These are phyloP conservation scores for Atta colombica DNA, from an alignment of 1,140 invertebrate genomes.

Conservation along the genomic window DNA sequence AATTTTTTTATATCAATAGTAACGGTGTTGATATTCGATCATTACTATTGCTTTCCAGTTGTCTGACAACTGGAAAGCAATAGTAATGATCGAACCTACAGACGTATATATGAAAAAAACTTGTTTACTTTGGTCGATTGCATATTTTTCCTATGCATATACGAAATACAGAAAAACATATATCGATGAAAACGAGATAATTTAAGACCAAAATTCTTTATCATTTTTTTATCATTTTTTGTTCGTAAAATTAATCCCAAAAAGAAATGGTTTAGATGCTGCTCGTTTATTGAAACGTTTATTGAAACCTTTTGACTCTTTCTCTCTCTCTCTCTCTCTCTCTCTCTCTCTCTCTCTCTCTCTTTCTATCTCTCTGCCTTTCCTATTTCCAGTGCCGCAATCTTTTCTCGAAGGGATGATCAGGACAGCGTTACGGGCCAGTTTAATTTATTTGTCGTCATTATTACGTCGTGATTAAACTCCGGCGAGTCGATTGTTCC, in stretches of 20 bases:
- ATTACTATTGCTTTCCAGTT: neutral
- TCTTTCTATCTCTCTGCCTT: neutral
- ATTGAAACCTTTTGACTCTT: constrained; percentile 68
- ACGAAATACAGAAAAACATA: neutral
- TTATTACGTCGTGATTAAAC: constrained; percentile 80
- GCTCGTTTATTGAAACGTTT: constrained; percentile 70
- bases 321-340: neutral
- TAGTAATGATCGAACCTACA: no score
- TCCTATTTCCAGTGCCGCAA: constrained; percentile 68
- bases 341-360: neutral
- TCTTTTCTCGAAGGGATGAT: constrained; percentile 71
- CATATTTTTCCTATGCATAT: neutral
- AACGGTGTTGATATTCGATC: neutral
- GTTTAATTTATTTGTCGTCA: constrained; percentile 79
- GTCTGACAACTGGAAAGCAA: no score
- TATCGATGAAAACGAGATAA: constrained; percentile 19
- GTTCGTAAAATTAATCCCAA: constrained; percentile 40
- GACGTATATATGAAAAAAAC: neutral
- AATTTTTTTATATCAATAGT: neutral
- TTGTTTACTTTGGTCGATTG: neutral
- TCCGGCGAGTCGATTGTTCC: constrained; percentile 70
- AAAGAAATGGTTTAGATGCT: constrained; percentile 16
- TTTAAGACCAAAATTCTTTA: constrained; percentile 35
- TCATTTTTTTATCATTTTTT: no score
- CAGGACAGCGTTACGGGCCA: constrained; percentile 70